These are phyloP conservation scores for Orthonevra nobilis DNA, from an alignment of 2,888 invertebrate species.

Conservation along the genomic window DNA sequence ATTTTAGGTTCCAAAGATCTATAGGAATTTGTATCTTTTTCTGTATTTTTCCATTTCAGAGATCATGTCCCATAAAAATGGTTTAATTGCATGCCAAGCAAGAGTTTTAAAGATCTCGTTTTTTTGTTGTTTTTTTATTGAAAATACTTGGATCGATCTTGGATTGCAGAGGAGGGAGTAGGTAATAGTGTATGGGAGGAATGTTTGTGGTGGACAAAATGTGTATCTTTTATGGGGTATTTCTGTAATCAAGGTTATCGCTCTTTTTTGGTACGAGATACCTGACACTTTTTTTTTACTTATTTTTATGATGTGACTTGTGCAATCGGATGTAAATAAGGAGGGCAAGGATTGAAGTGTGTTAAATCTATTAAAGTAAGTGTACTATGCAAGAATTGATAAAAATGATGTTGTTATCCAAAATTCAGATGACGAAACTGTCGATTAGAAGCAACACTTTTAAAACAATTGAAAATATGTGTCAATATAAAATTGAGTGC, in stretches of 20 bases:
- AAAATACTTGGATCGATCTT: too few species aligned
- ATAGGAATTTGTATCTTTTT: constrained; percentile 31
- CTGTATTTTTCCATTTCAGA: neutral
- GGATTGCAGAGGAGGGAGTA: neutral
- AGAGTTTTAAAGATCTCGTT: neutral
- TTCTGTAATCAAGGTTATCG: constrained; percentile 7
- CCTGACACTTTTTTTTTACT: too few species aligned
- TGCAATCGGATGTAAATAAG: too few species aligned
- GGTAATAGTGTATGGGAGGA: neutral
- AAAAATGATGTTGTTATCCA: too few species aligned
- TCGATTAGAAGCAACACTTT: too few species aligned
- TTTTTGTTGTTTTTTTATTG: constrained; percentile 9
- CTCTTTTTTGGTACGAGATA: neutral
- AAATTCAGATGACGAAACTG: too few species aligned
- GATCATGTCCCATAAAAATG: constrained; percentile 47
- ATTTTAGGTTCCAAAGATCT: constrained; percentile 9
- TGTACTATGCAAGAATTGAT: too few species aligned
- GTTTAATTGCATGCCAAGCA: constrained; percentile 23
- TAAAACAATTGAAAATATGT: too few species aligned
- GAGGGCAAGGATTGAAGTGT: too few species aligned
- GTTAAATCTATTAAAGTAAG: too few species aligned
- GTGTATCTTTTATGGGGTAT: neutral
- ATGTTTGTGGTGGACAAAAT: constrained; percentile 6
- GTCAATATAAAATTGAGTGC: too few species aligned
- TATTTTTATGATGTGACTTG: too few species aligned